Evolutionary conservation across 2,888 invertebrate genomes (phyloP), one percentile per base, ranked within the genome.

Genomic region (Pristionchus fissidentatus): DNA sequence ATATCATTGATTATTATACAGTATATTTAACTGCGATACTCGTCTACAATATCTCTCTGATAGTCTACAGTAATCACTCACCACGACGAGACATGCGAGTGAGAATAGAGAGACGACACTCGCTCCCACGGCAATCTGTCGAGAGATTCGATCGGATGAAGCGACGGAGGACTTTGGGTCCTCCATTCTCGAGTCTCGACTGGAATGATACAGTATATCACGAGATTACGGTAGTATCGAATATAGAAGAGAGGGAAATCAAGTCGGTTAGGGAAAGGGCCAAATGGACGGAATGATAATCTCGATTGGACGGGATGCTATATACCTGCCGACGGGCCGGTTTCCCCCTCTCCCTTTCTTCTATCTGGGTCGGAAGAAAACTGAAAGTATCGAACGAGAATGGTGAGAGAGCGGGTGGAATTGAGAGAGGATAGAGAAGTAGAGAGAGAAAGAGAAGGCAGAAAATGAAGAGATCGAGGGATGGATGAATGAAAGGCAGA

Each of bases 61-160:
- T 57, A 5, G 75, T 15, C 3, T n/a, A 75, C 60, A 77, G 52
- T 49, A 15, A 22, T 46, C 46, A 46, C 84, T 88, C 55, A 91
- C 85, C 35, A 85, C 82, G 77, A 87, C 57, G 26, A 91, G 84
- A 77, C 90, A 90, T 52, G 81, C 26, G 41, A 88, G 22, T 52
- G 86, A 85, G 60, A 90, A 85, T 38, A 86, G 70, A 35, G 89
- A 86, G 26, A 88, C 87, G 78, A 85, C 86, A 15, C 84, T 84
- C 22, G 87, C 87, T 73, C 73, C 83, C 35, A 84, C 73, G 75
- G 83, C 70, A 15, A 70, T 35, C 55, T 32, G 73, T 49, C 78
- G 52, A 22, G 78, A 75, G 75, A 75, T 43, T 32, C 49, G 75
- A 75, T 75, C 75, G 19, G 46, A 32, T 46, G 43, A 29, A 15